Evolutionary conservation across 1,140 invertebrate species (phyloP), one percentile per base, ranked within the genome.

Genomic region (Trigoniulus corallinus): DNA sequence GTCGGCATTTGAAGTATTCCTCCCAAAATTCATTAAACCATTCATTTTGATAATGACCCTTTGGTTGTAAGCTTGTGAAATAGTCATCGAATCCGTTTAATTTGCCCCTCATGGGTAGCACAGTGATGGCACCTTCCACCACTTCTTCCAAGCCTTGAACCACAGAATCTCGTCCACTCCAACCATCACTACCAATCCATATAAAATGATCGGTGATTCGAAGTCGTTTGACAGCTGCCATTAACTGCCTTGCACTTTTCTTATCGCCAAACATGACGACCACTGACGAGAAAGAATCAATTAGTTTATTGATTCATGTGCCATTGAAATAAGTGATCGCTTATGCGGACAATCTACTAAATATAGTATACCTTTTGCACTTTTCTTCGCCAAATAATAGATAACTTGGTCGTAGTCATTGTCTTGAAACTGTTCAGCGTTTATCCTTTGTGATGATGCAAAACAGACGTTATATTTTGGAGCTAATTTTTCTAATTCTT

Each of bases 21-120:
- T 71, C 65, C 80, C 79, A 82, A 55, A 75, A 76, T 59, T 83
- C 81, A 1, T 60, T 52, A 51, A 81, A 79, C 81, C 74, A 75
- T 23, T 69, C 55, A 46, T 24, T 42, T 23, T 12, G 48, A 46
- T n/a, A 47, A 20, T 44, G 24, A 20, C 40, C 42, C 48, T 15
- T 7, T 40, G 67, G 58, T 1, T 46, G 59, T 12, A 75, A 56
- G n/a, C 44, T 55, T 0, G 58, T 67, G 50, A 76, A 74, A 54
- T 76, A 74, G 1, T 70, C 61, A 48, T 74, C 70, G 57, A 76
- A 76, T 3, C 73, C 73, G 0, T 58, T 54, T 25, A 76, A 53
- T 1, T 55, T 51, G 4, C 64, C 58, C 1, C 67, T 67, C 1
- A 75, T 45, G 0, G 74, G 74, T 27, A 74, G 73, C 12, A 77